Base-by-base conservation (phyloP, 2,797 vertebrate species). In the Hoplostethus mediterraneus region DNA sequence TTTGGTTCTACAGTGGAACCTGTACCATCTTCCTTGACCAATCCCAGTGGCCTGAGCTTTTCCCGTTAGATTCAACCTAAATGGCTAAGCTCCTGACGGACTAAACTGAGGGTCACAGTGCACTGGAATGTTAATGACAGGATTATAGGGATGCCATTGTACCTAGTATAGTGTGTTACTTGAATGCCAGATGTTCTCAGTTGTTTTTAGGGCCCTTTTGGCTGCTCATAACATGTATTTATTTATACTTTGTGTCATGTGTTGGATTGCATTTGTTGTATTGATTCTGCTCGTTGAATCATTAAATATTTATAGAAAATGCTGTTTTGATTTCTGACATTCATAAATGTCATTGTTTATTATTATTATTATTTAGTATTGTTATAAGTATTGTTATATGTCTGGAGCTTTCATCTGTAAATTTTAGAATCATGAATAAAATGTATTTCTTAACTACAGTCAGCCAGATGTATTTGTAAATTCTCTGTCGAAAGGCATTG, bases 1-100 rank as follows among this genome's bases (percentile, higher is more conserved):
- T 96, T 57, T 99, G 98, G 98, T 95, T 98, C 87, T 99, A 97
- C 91, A 98, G 97, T 0, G 94, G 96, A 17, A 93, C 96, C 48
- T 96, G 96, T 4, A 93, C 96, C 2, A 79, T 99, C 77, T 99
- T 98, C 80, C 91, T 99, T 17, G 97, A 99, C 48, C 93, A 95
- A 0, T 93, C 95, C 6, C 95, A 93, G 60, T 99, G 98, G 97
- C 94, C 93, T 0, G 95, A 95, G 75, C 77, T 86, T 31, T 97
- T 96, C 59, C 86, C 87, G 3, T 31, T 73, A 0, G 81, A 93
- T n/a, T 85, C 79, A 3, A 85, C 85, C n/a, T 93, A 87, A 89
- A 21, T 3, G 3, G 30, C 33, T 51, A 9, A 2, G 67, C n/a
- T 21, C 1, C 42, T 38, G 33, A 48, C 13, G 13, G n/a, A 44